These are phyloP conservation scores for Leptinotarsa juncta DNA, from an alignment of 2,888 invertebrate species.

Conservation along the genomic window DNA sequence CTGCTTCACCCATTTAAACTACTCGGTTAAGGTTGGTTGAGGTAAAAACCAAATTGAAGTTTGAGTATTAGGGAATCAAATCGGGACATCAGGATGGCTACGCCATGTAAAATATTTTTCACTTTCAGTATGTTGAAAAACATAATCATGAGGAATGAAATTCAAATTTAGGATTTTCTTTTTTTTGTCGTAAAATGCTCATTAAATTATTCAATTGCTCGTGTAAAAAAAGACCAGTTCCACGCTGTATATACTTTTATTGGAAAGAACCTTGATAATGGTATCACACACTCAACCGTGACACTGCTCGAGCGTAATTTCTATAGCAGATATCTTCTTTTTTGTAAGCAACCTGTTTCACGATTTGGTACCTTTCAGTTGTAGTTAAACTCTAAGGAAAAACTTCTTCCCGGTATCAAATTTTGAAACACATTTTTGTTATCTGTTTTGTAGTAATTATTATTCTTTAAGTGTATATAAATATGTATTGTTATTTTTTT, in stretches of 20 bases:
- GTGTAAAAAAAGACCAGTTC: too few species aligned
- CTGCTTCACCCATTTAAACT: too few species aligned
- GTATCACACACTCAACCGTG: not conserved
- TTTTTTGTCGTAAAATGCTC: too few species aligned
- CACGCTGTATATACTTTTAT: slow-evolving; percentile 9
- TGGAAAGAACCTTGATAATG: not conserved
- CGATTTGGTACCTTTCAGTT: slow-evolving; percentile 7
- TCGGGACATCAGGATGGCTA: too few species aligned
- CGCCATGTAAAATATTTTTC: too few species aligned
- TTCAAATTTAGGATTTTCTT: too few species aligned
- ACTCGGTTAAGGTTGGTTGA: too few species aligned
- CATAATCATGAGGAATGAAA: too few species aligned
- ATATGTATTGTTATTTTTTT: slow-evolving; percentile 26
- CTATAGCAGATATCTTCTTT: not conserved
- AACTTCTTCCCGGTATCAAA: not conserved
- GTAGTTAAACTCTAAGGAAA: not conserved
- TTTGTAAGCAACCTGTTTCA: not conserved
- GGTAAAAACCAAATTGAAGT: too few species aligned
- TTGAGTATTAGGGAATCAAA: too few species aligned
- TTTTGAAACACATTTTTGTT: slow-evolving; percentile 5
- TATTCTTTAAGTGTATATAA: slow-evolving; percentile 17
- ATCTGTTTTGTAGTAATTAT: slow-evolving; percentile 23
- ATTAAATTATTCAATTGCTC: not conserved
- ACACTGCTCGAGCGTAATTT: not conserved
- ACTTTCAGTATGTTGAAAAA: too few species aligned